Evolutionary conservation across 2,888 invertebrate species (phyloP).

Genomic region (Crepidodera aurea): DNA sequence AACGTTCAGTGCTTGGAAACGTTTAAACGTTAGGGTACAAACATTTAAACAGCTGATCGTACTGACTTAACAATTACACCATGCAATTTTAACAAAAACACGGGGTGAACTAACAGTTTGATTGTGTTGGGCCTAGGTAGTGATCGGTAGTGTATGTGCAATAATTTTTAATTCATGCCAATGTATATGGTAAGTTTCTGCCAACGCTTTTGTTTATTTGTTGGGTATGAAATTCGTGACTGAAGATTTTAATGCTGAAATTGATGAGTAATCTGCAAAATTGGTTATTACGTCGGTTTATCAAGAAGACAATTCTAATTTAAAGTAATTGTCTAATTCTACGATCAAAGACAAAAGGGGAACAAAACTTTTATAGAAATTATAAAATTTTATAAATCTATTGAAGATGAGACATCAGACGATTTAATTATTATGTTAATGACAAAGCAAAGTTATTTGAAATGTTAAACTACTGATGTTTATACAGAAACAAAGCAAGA

Average conservation of each 20-base stretch:
- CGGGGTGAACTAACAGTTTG: background rate
- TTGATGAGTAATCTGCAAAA: no score
- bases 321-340: no score
- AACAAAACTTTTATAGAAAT: no score
- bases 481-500: no score
- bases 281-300: no score
- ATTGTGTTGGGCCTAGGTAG: background rate
- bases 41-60: slow-evolving; percentile 16
- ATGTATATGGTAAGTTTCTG: background rate
- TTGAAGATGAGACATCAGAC: no score
- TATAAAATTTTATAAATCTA: no score
- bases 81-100: slow-evolving; percentile 2
- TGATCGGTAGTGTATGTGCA: background rate
- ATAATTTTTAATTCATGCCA: background rate
- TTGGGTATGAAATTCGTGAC: slow-evolving; percentile 2
- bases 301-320: no score
- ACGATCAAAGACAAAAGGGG: no score
- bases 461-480: no score
- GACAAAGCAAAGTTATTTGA: no score
- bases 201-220: background rate
- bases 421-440: no score
- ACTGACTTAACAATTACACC: background rate
- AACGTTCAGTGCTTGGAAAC: background rate
- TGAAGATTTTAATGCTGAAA: background rate
- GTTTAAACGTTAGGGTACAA: background rate